Evolutionary conservation across 2,797 vertebrate genomes (phyloP), one percentile per base, ranked within the genome.

Genomic region (Cirrhinus molitorella): DNA sequence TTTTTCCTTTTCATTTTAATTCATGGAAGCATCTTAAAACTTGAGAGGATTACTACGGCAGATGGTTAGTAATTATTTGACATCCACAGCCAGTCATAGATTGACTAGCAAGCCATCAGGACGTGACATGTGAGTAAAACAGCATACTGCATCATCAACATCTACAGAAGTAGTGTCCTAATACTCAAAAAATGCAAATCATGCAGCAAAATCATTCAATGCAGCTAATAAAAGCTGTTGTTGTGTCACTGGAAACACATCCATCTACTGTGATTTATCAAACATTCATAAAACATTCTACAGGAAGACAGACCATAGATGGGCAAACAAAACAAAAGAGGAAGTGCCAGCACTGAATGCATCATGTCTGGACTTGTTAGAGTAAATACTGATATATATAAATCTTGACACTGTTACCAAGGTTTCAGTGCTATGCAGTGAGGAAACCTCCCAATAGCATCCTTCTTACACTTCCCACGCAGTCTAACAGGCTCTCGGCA

Each of bases 241-340:
- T 28, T 47, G 19, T 25, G 31, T 87, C 43, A 23, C 12, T 28
- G n/a, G 17, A 23, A 80, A 49, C n/a, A 53, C 34, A 51, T 40
- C 61, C 66, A 43, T 49, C 59, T 12, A 43, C 28, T 51, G 2
- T 82, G 74, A 71, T 57, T 83, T 61, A 87, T 85, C 25, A 80
- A 83, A 85, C 21, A 85, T 85, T 80, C n/a, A 87, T 57, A 59
- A 25, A 40, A n/a, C 25, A 57, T 45, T 70, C 55, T 76, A 83
- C 34, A 82, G 55, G 21, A 77, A 78, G 47, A 78, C 61, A 37
- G 51, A 63, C 65, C 40, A 72, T 31, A 65, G n/a, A 68, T 77
- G 57, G 79, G 28, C 28, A 16, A 43, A 47, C 16, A 12, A 21
- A 65, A 45, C 19, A 45, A 63, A 28, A 34, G 28, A 9, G 25